Evolutionary conservation across 2,113 vertebrate genomes (phyloP), one percentile per base, ranked within the genome.

Genomic region (Seriola aureovittata): DNA sequence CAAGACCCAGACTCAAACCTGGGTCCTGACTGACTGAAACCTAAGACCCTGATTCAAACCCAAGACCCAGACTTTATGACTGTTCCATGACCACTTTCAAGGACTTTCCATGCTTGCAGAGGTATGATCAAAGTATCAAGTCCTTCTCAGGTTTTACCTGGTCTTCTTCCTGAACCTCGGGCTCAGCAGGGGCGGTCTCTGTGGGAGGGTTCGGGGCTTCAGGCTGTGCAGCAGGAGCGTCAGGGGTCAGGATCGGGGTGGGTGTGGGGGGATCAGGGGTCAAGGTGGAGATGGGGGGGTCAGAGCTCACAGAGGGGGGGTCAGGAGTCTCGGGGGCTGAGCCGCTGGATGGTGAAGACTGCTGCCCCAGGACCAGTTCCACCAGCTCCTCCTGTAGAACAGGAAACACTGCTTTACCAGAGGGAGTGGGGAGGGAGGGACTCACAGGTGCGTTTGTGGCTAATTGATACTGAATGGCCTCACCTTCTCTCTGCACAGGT

Each of bases 401-500:
- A 66, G 21, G 25, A 76, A 46, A 67, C 36, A 34, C 25, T 0
- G 5, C 7, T 62, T 50, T 38, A 55, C 46, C 16, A 17, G 16
- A 38, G 52, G 17, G n/a, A 48, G 9, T 0, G 8, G 5, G 13
- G 59, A 10, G 59, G 7, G 7, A 10, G 40, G 34, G 40, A 38
- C 38, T 38, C 38, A 8, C 38, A 38, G 9, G 40, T 42, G 48
- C 13, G 19, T 40, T 5, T 23, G 50, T 10, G 10, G 40, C 40
- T 11, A 1, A 9, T 11, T 42, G 40, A 42, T 42, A 25, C n/a
- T 14, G 1, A 58, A 25, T 10, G 38, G 71, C 63, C 19, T 73
- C 42, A 90, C 91, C 91, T 99, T 99, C 77, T 99, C 98, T 12
- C 97, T 94, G 90, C 98, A 99, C 87, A 95, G 93, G 85, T 98